Base-by-base conservation (phyloP, 2,888 invertebrate species). In the Dicyrtoma fusca region DNA sequence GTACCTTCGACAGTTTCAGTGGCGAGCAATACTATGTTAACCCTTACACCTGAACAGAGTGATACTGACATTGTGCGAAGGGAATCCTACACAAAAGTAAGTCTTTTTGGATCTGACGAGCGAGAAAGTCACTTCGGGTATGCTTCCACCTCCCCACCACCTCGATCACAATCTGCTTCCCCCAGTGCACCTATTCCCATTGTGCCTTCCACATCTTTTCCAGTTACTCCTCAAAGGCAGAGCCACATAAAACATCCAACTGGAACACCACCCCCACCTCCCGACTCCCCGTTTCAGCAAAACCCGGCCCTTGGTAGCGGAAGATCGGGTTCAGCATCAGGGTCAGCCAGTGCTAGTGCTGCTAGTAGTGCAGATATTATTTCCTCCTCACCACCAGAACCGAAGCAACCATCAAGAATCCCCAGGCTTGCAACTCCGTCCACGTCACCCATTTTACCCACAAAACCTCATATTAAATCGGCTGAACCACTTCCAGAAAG, bases 351-450 rank as follows among this genome's bases (percentile, higher is more conserved):
- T 34, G 34, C 34, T 8, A 34, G 34, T 34, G 51, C 19, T 17
- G 51, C 51, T 17, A 49, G 19, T 49, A 49, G 51, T 11, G 51
- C 17, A 6, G 19, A 49, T 49, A 34, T 34, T 5, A 19, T 49
- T 3, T 26, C 65, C 10, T 21, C 45, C 2, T 63, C 62, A 26
- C 57, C 62, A 6, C 26, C 57, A 1, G 76, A 76, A 19, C 19
- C 1, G n/a, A 77, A 74, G 59, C 42, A 47, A 0, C 45, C 72
- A 3, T 78, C 78, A 42, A 73, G 71, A 63, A 78, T 78, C n/a
- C 78, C 78, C 11, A 44, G 78, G 17, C 57, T 76, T n/a, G 69
- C 77, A 6, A 55, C 76, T 11, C 72, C 75, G 1, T 70, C 74
- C 8, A 62, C 69, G 0, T 77, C 77, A 1, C 76, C 77, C n/a